phyloP scores from a whole-genome alignment of 2,888 invertebrate species.

The Thera obeliscata region DNA sequence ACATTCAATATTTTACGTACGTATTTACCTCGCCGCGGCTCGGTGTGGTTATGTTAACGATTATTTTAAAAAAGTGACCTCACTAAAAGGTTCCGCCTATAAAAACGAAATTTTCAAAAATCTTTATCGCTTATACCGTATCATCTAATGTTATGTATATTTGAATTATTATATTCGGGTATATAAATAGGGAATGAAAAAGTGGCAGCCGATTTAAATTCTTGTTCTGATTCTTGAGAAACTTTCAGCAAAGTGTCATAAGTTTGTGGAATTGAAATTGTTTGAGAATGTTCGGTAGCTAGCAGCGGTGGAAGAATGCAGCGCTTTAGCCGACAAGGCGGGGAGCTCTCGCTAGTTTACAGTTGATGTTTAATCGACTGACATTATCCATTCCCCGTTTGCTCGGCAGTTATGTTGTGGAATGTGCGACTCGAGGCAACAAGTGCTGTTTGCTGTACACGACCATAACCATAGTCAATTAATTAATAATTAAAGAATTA shows the following conservation, averaged over 20 bases:
- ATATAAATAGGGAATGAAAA: conserved; percentile 31
- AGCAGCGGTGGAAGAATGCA: conserved; percentile 15
- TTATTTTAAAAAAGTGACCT: conserved; percentile 48
- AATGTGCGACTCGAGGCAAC: conserved; percentile 50
- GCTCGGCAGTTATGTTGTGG: conserved; percentile 17
- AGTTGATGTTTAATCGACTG: conserved; percentile 21
- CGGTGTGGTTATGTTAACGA: conserved; percentile 41
- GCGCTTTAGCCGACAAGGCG: not conserved
- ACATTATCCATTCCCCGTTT: conserved; percentile 14
- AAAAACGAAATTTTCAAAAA: conserved; percentile 58
- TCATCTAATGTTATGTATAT: conserved; percentile 58
- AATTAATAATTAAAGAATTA: too few species aligned
- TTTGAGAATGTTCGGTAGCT: conserved; percentile 23
- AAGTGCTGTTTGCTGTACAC: conserved; percentile 40
- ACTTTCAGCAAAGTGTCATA: conserved; percentile 35
- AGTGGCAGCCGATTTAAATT: conserved; percentile 41
- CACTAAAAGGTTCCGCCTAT: conserved; percentile 58
- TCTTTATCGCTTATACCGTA: conserved; percentile 55
- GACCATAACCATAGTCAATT: not conserved
- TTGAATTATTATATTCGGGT: conserved; percentile 45
- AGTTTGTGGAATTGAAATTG: conserved; percentile 38
- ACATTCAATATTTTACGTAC: conserved; percentile 69
- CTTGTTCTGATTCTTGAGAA: conserved; percentile 30
- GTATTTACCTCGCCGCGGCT: conserved; percentile 57
- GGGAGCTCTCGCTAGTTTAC: not conserved